These are phyloP conservation scores for Acheta domesticus DNA, from an alignment of 2,888 invertebrate genomes.

Conservation along the genomic window DNA sequence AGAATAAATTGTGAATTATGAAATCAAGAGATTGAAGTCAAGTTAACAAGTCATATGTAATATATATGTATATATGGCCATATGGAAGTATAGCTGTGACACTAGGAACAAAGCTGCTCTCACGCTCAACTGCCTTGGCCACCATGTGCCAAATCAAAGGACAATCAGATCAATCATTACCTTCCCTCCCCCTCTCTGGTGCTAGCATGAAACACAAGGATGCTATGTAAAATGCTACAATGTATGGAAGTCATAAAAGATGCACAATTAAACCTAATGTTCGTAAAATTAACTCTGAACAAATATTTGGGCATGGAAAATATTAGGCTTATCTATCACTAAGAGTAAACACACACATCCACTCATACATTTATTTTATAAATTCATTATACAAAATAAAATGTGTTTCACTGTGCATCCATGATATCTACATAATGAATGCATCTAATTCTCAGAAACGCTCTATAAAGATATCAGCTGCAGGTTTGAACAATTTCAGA, in stretches of 20 bases:
- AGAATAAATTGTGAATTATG: too few species aligned
- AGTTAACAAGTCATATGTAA: too few species aligned
- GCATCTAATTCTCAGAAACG: neutral
- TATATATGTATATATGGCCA: too few species aligned
- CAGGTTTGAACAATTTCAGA: too few species aligned
- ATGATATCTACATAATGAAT: conserved; percentile 21
- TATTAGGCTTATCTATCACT: too few species aligned
- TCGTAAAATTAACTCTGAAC: conserved; percentile 19
- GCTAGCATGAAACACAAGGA: conserved; percentile 57
- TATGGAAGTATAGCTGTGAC: neutral
- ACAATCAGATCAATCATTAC: conserved; percentile 44
- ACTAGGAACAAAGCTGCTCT: neutral
- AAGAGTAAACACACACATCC: too few species aligned
- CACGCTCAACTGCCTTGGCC: conserved; percentile 5
- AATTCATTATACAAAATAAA: too few species aligned
- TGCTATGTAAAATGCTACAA: conserved; percentile 31
- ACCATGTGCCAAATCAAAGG: neutral
- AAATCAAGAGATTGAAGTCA: too few species aligned
- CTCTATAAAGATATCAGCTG: neutral
- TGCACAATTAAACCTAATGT: conserved; percentile 20
- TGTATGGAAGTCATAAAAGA: conserved; percentile 6
- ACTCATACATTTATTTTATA: too few species aligned
- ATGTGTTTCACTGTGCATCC: neutral
- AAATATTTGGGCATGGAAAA: neutral
- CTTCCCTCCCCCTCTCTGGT: conserved; percentile 60